A percentile compares a stretch with the other conserved stretches of the same genome.
Conservation (phyloP, 2,113 vertebrate species). For the Larimichthys crocea region DNA sequence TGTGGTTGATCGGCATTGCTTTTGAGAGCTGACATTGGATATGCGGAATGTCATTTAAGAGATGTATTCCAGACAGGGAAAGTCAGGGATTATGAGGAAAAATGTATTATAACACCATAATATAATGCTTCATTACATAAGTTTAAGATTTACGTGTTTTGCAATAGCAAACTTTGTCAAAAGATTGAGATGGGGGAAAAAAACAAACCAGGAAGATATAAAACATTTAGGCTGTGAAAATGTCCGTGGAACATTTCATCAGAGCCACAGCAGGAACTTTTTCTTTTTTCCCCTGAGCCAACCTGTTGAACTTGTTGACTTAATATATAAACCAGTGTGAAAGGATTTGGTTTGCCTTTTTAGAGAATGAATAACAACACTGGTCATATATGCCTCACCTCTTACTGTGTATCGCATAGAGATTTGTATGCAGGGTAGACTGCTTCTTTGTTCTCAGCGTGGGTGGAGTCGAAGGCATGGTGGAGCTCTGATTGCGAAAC, state of each 20-base stretch:
- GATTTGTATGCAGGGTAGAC: conserved; percentile 47
- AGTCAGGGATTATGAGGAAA: not conserved
- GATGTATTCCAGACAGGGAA: not conserved
- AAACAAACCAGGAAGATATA: not conserved
- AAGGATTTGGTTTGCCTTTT: conserved; percentile 14
- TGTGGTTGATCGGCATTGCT: not conserved
- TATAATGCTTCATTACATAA: not conserved
- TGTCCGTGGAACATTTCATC: not conserved
- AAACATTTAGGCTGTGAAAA: not conserved
- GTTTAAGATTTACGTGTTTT: not conserved
- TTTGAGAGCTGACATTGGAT: not conserved
- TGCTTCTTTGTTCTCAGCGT: conserved; percentile 46
- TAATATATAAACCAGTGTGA: conserved; percentile 5
- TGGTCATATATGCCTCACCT: conserved; percentile 23
- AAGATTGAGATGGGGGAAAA: not conserved
- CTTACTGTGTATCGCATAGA: conserved; percentile 7
- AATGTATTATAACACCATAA: not conserved
- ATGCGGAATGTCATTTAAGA: not conserved
- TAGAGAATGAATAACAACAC: not conserved
- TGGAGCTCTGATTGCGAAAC: conserved; percentile 37
- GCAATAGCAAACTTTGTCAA: not conserved
- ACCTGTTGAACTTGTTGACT: not conserved
- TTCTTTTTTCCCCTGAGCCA: not conserved
- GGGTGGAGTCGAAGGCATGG: conserved; percentile 30
- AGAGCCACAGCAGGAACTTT: not conserved